Evolutionary conservation across 2,888 invertebrate genomes (phyloP).

Genomic region (Rhodophaea formosa): DNA sequence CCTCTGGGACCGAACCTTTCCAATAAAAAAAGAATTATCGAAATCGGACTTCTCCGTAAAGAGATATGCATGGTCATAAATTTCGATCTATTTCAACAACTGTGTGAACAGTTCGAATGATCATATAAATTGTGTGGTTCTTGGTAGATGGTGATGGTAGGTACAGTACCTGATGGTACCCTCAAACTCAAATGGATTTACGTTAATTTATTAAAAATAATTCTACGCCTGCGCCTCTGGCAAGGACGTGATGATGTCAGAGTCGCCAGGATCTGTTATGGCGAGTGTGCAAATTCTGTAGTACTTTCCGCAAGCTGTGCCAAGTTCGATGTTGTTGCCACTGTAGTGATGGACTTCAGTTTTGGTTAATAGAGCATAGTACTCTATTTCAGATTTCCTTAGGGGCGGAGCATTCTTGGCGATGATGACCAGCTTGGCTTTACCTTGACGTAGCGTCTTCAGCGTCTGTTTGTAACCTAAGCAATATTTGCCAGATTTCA

Average conservation of each 20-base stretch:
- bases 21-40: too few species aligned
- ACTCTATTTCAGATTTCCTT: slow-evolving; percentile 99
- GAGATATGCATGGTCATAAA: too few species aligned
- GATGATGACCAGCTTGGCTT: slow-evolving; percentile 99
- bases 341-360: slow-evolving; percentile 99
- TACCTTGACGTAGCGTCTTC: slow-evolving; percentile 97
- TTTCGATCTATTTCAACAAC: too few species aligned
- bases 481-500: slow-evolving; percentile 99
- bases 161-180: too few species aligned
- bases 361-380: slow-evolving; percentile 99
- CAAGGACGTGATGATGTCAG: slow-evolving; percentile 96
- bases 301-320: slow-evolving; percentile 99
- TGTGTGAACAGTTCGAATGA: too few species aligned
- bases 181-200: slow-evolving; percentile 25
- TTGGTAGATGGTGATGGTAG: too few species aligned
- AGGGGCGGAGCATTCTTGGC: slow-evolving; percentile 99
- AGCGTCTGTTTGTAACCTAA: slow-evolving; percentile 98
- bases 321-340: slow-evolving; percentile 99
- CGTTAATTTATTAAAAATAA: slow-evolving; percentile 33
- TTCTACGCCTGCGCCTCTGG: slow-evolving; percentile 80
- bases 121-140: too few species aligned
- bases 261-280: slow-evolving; percentile 99
- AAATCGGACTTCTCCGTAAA: too few species aligned
- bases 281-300: slow-evolving; percentile 99
- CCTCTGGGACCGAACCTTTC: too few species aligned